These are phyloP conservation scores for Matsumyia berberina DNA, from an alignment of 2,888 invertebrate species.

Conservation along the genomic window DNA sequence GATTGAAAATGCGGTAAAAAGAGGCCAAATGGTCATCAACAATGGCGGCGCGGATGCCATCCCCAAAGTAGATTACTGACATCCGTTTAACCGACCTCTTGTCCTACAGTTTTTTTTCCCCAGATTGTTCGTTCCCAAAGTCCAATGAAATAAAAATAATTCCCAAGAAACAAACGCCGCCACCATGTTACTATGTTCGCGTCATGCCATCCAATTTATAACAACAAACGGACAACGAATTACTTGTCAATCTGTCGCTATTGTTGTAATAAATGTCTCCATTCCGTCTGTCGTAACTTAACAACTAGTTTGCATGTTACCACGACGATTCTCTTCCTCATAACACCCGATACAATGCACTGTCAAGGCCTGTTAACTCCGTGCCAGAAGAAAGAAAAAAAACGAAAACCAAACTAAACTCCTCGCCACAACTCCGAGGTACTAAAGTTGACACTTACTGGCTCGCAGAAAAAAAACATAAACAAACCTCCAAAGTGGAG, in stretches of 20 bases:
- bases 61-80: too few relatives aligned
- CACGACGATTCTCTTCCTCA: slow-evolving; percentile 22
- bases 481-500: slow-evolving; percentile 3
- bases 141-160: background rate
- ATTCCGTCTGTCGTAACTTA: slow-evolving; percentile 37
- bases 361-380: slow-evolving; percentile 59
- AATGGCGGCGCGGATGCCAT: too few relatives aligned
- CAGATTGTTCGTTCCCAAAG: too few relatives aligned
- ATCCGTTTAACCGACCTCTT: too few relatives aligned
- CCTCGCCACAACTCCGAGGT: slow-evolving; percentile 31
- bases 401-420: background rate
- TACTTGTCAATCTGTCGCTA: slow-evolving; percentile 63
- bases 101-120: too few relatives aligned
- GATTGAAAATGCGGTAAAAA: too few relatives aligned
- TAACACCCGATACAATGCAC: slow-evolving; percentile 38
- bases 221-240: slow-evolving; percentile 52
- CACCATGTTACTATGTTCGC: too few relatives aligned
- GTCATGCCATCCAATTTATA: slow-evolving; percentile 30
- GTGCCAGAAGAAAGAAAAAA: slow-evolving; percentile 17
- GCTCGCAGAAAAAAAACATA: slow-evolving; percentile 2
- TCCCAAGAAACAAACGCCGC: background rate
- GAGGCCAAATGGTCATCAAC: too few relatives aligned
- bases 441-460: slow-evolving; percentile 56
- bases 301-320: slow-evolving; percentile 15
- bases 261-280: slow-evolving; percentile 66